These are phyloP conservation scores for Anagyrus pseudococci DNA, from an alignment of 2,888 invertebrate species.

Conservation along the genomic window DNA sequence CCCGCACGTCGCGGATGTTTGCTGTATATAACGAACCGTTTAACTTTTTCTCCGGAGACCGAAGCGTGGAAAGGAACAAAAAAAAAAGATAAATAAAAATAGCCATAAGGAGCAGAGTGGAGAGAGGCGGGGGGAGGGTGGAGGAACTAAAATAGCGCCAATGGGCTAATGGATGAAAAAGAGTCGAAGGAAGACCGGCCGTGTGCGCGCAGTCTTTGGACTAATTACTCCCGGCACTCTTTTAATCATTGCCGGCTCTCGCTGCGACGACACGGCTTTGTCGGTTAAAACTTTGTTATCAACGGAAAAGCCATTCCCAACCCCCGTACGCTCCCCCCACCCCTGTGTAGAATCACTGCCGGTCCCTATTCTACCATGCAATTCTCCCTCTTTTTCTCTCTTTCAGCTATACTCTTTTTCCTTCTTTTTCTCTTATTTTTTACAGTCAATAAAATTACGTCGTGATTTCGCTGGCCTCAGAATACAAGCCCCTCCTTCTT, in stretches of 20 bases:
- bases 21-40: conserved; percentile 27
- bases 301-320: conserved; percentile 12
- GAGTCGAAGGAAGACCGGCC: background rate
- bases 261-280: conserved; percentile 26
- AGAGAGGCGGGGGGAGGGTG: background rate
- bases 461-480: background rate
- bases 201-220: conserved; percentile 11
- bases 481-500: background rate
- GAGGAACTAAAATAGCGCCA: conserved; percentile 11
- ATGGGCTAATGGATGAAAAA: conserved; percentile 27
- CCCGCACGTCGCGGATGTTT: conserved; percentile 1
- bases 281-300: conserved; percentile 34
- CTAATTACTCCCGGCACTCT: conserved; percentile 31
- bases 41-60: conserved; percentile 17
- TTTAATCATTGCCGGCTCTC: conserved; percentile 29
- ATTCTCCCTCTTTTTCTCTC: background rate
- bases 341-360: too few relatives aligned
- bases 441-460: conserved; percentile 11
- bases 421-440: background rate
- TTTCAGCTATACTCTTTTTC: background rate
- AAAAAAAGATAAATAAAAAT: too few relatives aligned
- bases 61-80: background rate
- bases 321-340: too few relatives aligned
- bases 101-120: too few relatives aligned
- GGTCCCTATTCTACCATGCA: background rate